Evolutionary conservation across 2,888 invertebrate species (phyloP), one percentile per base, ranked within the genome.

Genomic region (Sesia apiformis): DNA sequence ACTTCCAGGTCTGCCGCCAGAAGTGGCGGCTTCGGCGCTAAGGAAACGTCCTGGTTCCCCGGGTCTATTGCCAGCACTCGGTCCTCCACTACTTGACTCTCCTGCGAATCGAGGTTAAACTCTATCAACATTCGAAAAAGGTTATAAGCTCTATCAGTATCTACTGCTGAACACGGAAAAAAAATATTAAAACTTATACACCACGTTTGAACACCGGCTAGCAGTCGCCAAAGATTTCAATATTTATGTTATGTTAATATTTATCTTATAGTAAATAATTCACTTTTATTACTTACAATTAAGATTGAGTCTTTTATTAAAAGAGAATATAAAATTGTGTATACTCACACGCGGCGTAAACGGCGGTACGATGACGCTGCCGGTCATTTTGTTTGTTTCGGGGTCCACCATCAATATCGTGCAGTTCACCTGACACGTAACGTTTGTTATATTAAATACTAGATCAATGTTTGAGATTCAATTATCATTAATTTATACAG

Each of bases 11-110:
- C 83, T 0, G 90, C 89, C 0, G 90, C 74, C 57, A 95, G 73
- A 5, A 95, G 89, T 3, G 92, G 91, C 3, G 90, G 90, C 64
- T 94, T 94, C 65, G 94, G 77, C 0, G 95, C 94, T 38, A 95
- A 84, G 53, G 91, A 74, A 1, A 93, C 75, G 3, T 83, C 81
- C 39, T 85, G 85, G 23, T 78, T 84, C 0, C 72, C 81, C 0
- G 66, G 57, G 60, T 91, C 90, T 3, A 91, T 69, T 0, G 75
- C 74, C 41, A 94, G 74, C 4, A 95, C 93, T 3, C 93, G 90
- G 0, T 92, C 93, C n/a, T 81, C 87, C 6, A 93, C 69, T 40
- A 77, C 75, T 52, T 92, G 89, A 0, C 92, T 93, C 0, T 86
- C 80, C 84, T 86, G 62, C 3, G n/a, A 40, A 38, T 38, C 5